A percentile compares a stretch with the other conserved stretches of the same genome.
These are phyloP conservation scores for Panagrolaimus sp. DNA, from an alignment of 1,140 invertebrate species.

Conservation along the genomic window DNA sequence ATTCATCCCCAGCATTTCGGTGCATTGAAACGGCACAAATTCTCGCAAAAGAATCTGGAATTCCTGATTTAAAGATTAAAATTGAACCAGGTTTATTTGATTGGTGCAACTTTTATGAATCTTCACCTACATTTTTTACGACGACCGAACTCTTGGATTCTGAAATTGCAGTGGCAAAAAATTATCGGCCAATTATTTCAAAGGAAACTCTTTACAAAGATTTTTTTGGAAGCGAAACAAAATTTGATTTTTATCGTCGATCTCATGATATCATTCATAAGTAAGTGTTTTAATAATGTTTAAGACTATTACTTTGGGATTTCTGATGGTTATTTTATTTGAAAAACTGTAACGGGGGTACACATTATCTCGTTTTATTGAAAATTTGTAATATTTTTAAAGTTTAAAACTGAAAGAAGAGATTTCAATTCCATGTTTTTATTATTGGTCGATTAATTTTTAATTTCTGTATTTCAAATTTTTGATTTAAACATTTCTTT, in stretches of 20 bases:
- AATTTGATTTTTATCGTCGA: constrained; percentile 27
- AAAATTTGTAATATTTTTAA: no score
- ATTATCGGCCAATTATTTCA: constrained; percentile 19
- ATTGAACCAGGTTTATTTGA: constrained; percentile 29
- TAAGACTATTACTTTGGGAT: no score
- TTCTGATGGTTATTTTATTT: no score
- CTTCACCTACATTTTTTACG: constrained; percentile 14
- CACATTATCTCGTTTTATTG: no score
- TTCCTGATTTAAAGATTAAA: constrained; percentile 11
- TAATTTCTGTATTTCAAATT: neutral
- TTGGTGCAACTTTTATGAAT: constrained; percentile 25
- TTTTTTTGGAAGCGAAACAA: constrained; percentile 13
- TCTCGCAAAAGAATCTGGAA: neutral
- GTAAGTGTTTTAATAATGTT: constrained; percentile 6
- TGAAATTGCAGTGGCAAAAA: neutral
- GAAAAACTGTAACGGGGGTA: no score
- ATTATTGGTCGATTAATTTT: no score
- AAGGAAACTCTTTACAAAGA: neutral
- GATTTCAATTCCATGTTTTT: no score
- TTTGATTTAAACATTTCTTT: no score
- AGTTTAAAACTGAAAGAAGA: no score
- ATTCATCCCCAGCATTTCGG: constrained; percentile 25
- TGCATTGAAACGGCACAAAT: constrained; percentile 24
- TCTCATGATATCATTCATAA: constrained; percentile 1
- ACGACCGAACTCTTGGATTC: constrained; percentile 17